These are phyloP conservation scores for Nannoperca australis DNA, from an alignment of 2,797 vertebrate species.

Conservation along the genomic window DNA sequence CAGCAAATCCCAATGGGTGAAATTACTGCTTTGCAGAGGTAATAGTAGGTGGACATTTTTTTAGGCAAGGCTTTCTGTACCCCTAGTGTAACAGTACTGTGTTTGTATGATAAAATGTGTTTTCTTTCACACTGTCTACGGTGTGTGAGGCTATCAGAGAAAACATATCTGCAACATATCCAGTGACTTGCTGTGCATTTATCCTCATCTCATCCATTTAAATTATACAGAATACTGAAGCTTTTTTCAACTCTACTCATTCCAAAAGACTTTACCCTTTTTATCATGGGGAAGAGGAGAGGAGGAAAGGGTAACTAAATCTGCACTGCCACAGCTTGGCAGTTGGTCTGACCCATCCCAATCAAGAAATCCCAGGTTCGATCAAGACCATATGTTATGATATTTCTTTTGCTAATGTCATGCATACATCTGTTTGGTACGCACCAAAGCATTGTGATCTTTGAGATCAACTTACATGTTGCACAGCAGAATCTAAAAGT, in stretches of 20 bases:
- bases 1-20: not conserved
- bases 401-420: slow-evolving; percentile 42
- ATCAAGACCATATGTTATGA: slow-evolving; percentile 42
- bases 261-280: slow-evolving; percentile 12
- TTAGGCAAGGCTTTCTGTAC: not conserved
- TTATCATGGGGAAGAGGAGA: slow-evolving; percentile 19
- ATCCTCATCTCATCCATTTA: slow-evolving; percentile 8
- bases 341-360: slow-evolving; percentile 31
- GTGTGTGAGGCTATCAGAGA: slow-evolving; percentile 12
- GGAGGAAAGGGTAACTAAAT: slow-evolving; percentile 38
- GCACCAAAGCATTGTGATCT: not conserved
- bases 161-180: slow-evolving; percentile 1
- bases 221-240: slow-evolving; percentile 9
- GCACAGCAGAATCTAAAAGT: slow-evolving; percentile 14
- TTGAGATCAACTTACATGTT: slow-evolving; percentile 19
- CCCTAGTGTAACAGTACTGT: not conserved
- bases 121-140: not conserved
- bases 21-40: not conserved
- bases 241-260: slow-evolving; percentile 22
- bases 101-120: not conserved
- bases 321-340: slow-evolving; percentile 27
- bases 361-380: slow-evolving; percentile 21
- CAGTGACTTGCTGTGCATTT: slow-evolving; percentile 25
- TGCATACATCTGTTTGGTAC: slow-evolving; percentile 28
- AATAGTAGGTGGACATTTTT: not conserved